Conservation (phyloP, 1,140 invertebrate genomes). For the Chironomus striatipennis region DNA sequence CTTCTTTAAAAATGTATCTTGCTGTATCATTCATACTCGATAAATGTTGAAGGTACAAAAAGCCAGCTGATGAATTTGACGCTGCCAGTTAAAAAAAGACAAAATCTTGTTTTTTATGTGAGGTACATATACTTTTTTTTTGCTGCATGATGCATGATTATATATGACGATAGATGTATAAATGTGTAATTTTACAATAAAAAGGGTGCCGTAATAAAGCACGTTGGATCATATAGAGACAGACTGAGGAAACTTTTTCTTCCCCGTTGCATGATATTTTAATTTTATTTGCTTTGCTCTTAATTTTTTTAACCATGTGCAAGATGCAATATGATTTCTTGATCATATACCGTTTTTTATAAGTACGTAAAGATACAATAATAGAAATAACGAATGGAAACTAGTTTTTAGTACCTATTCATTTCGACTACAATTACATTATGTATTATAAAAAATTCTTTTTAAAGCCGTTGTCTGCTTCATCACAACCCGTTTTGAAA, state of each 20-base stretch:
- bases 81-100: slow-evolving; percentile 15
- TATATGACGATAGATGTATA: neutral
- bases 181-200: neutral
- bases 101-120: slow-evolving; percentile 13
- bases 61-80: slow-evolving; percentile 16
- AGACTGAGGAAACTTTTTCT: neutral
- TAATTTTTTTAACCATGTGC: slow-evolving; percentile 11
- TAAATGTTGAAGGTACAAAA: neutral
- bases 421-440: neutral
- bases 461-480: slow-evolving; percentile 2
- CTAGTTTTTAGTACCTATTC: slow-evolving; percentile 3
- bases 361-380: neutral
- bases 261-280: slow-evolving; percentile 7
- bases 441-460: neutral
- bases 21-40: too few species aligned
- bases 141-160: neutral
- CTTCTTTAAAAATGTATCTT: too few species aligned
- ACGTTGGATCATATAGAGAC: neutral
- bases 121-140: neutral
- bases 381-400: neutral
- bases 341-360: neutral
- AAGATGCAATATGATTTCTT: slow-evolving; percentile 5
- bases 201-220: slow-evolving; percentile 4
- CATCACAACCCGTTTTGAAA: slow-evolving; percentile 15
- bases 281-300: slow-evolving; percentile 14